These are phyloP conservation scores for Mungos mungo DNA, from an alignment of 2,113 vertebrate genomes.

Conservation along the genomic window DNA sequence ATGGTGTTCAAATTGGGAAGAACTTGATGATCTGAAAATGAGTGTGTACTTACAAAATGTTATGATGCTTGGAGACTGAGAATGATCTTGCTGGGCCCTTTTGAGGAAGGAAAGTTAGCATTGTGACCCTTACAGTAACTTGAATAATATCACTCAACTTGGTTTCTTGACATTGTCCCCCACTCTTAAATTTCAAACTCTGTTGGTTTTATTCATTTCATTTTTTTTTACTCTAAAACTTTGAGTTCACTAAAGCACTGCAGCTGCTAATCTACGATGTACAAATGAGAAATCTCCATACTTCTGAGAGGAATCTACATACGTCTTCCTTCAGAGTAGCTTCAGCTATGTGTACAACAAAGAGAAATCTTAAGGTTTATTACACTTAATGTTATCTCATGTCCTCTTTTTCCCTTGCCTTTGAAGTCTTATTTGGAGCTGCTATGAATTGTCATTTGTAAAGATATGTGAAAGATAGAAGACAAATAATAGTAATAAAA, in stretches of 20 bases:
- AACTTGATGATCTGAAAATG: not conserved
- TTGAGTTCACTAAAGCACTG: slow-evolving; percentile 68
- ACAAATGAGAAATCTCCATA: slow-evolving; percentile 68
- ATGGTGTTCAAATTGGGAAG: not conserved
- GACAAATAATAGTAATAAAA: slow-evolving; percentile 61
- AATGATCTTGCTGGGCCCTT: not conserved
- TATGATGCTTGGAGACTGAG: not conserved
- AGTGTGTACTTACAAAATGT: not conserved
- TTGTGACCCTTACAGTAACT: not conserved
- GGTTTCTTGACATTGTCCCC: not conserved
- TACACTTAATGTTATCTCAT: slow-evolving; percentile 35
- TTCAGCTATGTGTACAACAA: slow-evolving; percentile 65
- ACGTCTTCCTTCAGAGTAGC: slow-evolving; percentile 53
- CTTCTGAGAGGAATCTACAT: slow-evolving; percentile 51
- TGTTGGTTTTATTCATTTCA: slow-evolving; percentile 13
- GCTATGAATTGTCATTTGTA: slow-evolving; percentile 50
- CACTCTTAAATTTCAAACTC: not conserved
- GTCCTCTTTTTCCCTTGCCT: slow-evolving; percentile 41
- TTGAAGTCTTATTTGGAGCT: slow-evolving; percentile 33
- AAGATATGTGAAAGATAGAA: slow-evolving; percentile 30
- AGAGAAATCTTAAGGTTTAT: slow-evolving; percentile 69
- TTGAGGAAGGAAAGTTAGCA: not conserved
- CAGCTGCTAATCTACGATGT: slow-evolving; percentile 55
- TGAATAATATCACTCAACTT: not conserved
- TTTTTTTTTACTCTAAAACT: slow-evolving; percentile 67